phyloP scores from a whole-genome alignment of 1,140 invertebrate species.

The Carcinoscorpius rotundicauda region DNA sequence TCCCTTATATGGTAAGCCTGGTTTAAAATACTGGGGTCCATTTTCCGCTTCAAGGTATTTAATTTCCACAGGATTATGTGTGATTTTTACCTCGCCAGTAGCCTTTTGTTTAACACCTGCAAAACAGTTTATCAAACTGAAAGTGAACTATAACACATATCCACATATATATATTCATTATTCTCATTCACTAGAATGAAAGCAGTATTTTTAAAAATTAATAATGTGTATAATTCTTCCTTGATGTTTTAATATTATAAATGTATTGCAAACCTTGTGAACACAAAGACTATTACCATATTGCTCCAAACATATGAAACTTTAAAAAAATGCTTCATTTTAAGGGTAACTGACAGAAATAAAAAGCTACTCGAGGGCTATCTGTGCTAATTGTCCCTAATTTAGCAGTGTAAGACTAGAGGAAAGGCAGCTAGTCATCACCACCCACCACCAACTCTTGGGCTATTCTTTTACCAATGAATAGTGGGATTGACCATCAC shows the following conservation, averaged over 20 bases:
- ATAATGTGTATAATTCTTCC: not conserved
- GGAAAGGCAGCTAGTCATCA: too few species aligned
- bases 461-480: too few species aligned
- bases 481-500: too few species aligned
- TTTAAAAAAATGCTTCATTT: not conserved
- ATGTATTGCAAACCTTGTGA: too few species aligned
- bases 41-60: conserved; percentile 38
- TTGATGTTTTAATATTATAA: too few species aligned
- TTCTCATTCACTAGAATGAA: not conserved
- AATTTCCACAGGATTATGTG: conserved; percentile 40
- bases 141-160: too few species aligned
- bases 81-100: conserved; percentile 41
- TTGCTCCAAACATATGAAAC: not conserved
- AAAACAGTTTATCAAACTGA: not conserved
- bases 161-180: too few species aligned
- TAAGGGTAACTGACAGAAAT: not conserved
- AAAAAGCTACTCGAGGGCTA: not conserved
- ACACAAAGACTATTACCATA: too few species aligned
- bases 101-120: conserved; percentile 42
- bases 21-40: conserved; percentile 45
- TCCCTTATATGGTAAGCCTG: conserved; percentile 48
- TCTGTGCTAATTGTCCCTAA: too few species aligned
- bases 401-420: too few species aligned
- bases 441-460: too few species aligned
- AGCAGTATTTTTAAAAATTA: not conserved